Percentiles rank a stretch among this genome's conserved stretches.
phyloP scores from a whole-genome alignment of 30 jellyfish, hydroid and myxozoan species.

The Mastigias papua region DNA sequence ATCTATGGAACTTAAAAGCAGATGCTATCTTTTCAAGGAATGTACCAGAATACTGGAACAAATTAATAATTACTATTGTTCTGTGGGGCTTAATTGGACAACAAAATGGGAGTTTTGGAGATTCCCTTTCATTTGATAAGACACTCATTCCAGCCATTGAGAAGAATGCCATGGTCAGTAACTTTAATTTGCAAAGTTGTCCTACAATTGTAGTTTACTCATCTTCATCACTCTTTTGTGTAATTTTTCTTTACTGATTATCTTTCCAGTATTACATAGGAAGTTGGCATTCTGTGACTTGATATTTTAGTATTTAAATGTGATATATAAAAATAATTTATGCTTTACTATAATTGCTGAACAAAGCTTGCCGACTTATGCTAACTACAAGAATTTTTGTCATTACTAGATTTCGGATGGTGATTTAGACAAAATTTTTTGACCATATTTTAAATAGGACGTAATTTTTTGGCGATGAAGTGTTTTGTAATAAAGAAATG shows the following conservation, averaged over 20 bases:
- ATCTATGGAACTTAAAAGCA: not conserved
- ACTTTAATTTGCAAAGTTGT: not conserved
- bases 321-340: no score
- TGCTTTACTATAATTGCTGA: no score
- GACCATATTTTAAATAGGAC: no score
- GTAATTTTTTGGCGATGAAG: no score
- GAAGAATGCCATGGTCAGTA: not conserved
- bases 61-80: not conserved
- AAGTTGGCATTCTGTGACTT: no score
- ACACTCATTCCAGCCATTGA: not conserved
- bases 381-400: no score
- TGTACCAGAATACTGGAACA: conserved; percentile 4
- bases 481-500: no score
- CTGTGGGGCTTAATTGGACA: not conserved
- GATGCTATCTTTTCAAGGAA: not conserved
- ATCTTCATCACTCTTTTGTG: not conserved
- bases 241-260: not conserved
- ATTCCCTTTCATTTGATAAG: not conserved
- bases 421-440: no score
- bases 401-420: no score
- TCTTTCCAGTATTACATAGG: no score
- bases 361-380: no score
- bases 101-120: not conserved
- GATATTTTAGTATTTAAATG: no score
- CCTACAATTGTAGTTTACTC: not conserved